Percentiles rank a stretch among this genome's conserved stretches.
phyloP scores from a whole-genome alignment of 2,113 vertebrate species.

The Mustela lutreola region DNA sequence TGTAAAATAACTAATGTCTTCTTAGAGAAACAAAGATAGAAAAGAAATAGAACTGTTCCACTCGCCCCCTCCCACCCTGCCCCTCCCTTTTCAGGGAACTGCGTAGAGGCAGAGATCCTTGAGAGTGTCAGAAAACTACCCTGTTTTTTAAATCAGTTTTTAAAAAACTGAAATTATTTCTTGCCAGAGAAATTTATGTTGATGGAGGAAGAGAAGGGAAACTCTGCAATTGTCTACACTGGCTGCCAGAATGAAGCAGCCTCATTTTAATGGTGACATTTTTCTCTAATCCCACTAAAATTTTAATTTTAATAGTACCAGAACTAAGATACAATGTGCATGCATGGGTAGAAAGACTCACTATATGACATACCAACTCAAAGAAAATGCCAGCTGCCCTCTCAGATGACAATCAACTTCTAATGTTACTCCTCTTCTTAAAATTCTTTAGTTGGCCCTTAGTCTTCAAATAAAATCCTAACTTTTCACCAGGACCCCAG shows the following conservation, averaged over 20 bases:
- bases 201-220: background rate
- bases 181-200: slow-evolving; percentile 38
- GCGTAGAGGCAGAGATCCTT: background rate
- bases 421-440: slow-evolving; percentile 12
- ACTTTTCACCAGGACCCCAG: background rate
- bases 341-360: background rate
- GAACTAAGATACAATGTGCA: background rate
- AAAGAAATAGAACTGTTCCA: slow-evolving; percentile 72
- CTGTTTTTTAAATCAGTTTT: slow-evolving; percentile 65
- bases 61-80: background rate
- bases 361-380: background rate
- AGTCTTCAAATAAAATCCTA: slow-evolving; percentile 45
- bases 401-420: slow-evolving; percentile 27
- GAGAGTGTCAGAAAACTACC: background rate
- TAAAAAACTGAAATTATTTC: slow-evolving; percentile 18
- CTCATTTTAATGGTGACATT: background rate
- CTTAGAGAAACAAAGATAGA: slow-evolving; percentile 77
- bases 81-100: background rate
- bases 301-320: background rate
- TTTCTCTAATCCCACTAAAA: slow-evolving; percentile 9
- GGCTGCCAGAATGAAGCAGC: slow-evolving; percentile 18
- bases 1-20: slow-evolving; percentile 52
- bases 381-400: background rate
- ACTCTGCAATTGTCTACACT: background rate
- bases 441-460: background rate